Base-by-base conservation (phyloP, 2,113 vertebrate genomes). In the Hippoglossus stenolepis region DNA sequence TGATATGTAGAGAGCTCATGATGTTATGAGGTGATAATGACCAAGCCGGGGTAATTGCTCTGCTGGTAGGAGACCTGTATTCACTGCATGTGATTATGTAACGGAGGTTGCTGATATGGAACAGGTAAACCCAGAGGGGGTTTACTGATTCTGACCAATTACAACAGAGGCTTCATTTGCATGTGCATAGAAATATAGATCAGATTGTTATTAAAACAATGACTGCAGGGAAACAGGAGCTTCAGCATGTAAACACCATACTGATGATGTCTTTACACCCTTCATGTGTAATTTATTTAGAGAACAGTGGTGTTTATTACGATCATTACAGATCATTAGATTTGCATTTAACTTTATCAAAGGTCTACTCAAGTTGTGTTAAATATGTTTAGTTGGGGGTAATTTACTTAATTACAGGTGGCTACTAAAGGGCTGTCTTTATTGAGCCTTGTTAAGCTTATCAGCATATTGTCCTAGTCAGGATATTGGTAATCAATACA, bases 1-100 rank as follows among this genome's bases (percentile, higher is more conserved):
- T 66, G 79, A 88, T 86, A 82, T 61, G 81, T 69, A 62, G 75
- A 73, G 83, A 85, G 74, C 69, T 77, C 83, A 77, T 85, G 86
- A 89, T 91, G 89, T 90, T 86, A 70, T 77, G 84, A 87, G 85
- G 88, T 81, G 90, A 91, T 91, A 91, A 91, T 91, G 85, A 92
- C 75, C 81, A 67, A 45, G 82, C 65, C 18, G 31, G 53, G 75
- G 73, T 93, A 91, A 91, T 93, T 91, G 82, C 86, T 87, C 83
- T 81, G 80, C 62, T 71, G 24, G 79, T 73, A 80, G 79, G 84
- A 91, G 84, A 88, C 84, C 82, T 82, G 80, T 84, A 87, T 90
- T 90, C 85, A 85, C 76, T 53, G 67, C 38, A 7, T 65, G 70
- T 73, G 77, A 83, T 92, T 89, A 90, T 89, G 84, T 90, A 90